These are phyloP conservation scores for Apis laboriosa DNA, from an alignment of 1,140 invertebrate species.

Conservation along the genomic window DNA sequence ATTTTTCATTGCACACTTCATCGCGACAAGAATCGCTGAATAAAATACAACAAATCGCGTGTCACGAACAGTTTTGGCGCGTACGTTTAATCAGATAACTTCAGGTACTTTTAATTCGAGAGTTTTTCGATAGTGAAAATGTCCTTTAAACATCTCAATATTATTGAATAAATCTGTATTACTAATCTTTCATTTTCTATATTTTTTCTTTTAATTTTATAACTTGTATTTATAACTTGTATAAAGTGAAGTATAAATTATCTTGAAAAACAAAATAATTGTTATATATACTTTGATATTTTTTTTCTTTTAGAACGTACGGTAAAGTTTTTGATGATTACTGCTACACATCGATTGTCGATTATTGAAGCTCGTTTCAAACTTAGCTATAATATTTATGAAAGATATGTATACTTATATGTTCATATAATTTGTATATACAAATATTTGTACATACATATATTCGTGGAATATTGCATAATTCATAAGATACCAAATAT, in stretches of 20 bases:
- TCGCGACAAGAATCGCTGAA: slow-evolving; percentile 10
- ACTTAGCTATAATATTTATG: slow-evolving; percentile 22
- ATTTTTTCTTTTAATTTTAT: not conserved
- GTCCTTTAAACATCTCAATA: not conserved
- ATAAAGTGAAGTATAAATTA: too few relatives aligned
- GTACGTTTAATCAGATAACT: slow-evolving; percentile 21
- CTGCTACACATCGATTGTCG: not conserved
- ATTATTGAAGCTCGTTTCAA: slow-evolving; percentile 10
- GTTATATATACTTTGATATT: not conserved
- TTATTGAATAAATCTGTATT: not conserved
- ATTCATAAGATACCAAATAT: not conserved
- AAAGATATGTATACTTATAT: not conserved
- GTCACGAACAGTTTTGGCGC: slow-evolving; percentile 2
- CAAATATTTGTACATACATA: too few relatives aligned
- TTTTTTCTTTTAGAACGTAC: slow-evolving; percentile 1
- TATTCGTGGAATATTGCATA: not conserved
- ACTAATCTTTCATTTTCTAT: not conserved
- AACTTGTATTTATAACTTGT: not conserved
- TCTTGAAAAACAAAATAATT: not conserved
- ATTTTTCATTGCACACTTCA: slow-evolving; percentile 28
- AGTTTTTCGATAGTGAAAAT: slow-evolving; percentile 8
- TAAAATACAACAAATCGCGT: slow-evolving; percentile 8
- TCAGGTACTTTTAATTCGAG: slow-evolving; percentile 37
- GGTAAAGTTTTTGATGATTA: not conserved
- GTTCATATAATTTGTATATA: not conserved